Base-by-base conservation (phyloP, 2,797 vertebrate species). In the Anabacerthia variegaticeps region DNA sequence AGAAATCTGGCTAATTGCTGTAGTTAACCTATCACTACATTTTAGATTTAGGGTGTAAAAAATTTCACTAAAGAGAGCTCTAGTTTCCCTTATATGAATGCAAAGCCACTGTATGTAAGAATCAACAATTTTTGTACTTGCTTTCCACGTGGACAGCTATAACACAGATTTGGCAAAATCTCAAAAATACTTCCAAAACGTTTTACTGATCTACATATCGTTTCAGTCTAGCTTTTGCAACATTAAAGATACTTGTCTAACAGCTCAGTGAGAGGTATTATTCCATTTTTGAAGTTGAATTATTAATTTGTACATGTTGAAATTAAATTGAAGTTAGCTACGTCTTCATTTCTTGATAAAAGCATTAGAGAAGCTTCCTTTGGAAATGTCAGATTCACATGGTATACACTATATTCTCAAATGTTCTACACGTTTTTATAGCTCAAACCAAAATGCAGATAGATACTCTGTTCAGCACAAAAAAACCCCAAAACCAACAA, bases 401-500 rank as follows among this genome's bases (percentile, higher is more conserved):
- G 12, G 46, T 30, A 67, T 16, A 49, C 6, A 19, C 8, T 54
- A 85, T 89, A 85, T 89, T 97, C 91, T 97, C 77, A 95, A 89
- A 94, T 54, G 73, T 94, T 96, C 90, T 95, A 94, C 79, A 83
- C 73, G 89, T 68, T 71, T 96, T 96, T 87, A 90, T 91, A 94
- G 49, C 59, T 96, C 91, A 94, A 94, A 76, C 48, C 76, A 92
- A 84, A 92, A 96, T 37, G 32, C 82, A 67, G 92, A 93, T 48
- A 97, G 89, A 94, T 17, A 91, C 78, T 95, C 94, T 73, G 89
- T 74, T 88, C 91, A 95, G 93, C 77, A 92, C 68, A 95, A 95
- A 96, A 96, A 93, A 95, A 92, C 18, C 30, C 11, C 46, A 48
- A 48, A 48, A 24, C 20, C 44, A 48, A 48, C 48, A 48, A 49